Evolutionary conservation across 2,888 invertebrate genomes (phyloP).

Genomic region (Abrostola tripartita): DNA sequence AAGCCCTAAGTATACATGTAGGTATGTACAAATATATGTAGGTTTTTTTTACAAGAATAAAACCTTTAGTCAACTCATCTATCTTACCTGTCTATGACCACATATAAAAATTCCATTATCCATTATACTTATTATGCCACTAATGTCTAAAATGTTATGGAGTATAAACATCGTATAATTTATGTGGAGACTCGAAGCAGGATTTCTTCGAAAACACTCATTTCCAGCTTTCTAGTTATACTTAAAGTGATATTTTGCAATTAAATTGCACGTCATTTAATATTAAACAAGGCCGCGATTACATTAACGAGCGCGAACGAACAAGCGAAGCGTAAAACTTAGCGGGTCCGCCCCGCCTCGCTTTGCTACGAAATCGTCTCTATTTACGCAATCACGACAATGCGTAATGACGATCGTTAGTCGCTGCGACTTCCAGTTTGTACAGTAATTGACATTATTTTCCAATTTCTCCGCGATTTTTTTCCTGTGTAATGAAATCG

Average conservation of each 20-base stretch:
- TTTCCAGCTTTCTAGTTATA: constrained; percentile 17
- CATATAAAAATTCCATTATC: no score
- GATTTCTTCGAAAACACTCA: constrained; percentile 14
- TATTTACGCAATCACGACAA: constrained; percentile 85
- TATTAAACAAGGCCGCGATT: constrained; percentile 71
- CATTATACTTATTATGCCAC: not conserved
- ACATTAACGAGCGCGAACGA: constrained; percentile 78
- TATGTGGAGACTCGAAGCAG: not conserved
- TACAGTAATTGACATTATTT: constrained; percentile 87
- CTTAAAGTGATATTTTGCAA: constrained; percentile 43
- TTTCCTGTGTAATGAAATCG: constrained; percentile 79
- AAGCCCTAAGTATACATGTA: no score
- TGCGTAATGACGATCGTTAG: constrained; percentile 86
- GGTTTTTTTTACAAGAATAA: no score
- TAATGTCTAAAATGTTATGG: not conserved
- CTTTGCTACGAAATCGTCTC: constrained; percentile 77
- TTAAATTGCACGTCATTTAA: constrained; percentile 70
- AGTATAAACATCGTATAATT: constrained; percentile 22
- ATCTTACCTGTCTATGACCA: no score
- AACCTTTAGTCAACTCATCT: no score
- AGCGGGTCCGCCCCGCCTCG: constrained; percentile 73
- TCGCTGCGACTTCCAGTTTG: constrained; percentile 73
- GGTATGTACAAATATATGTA: no score
- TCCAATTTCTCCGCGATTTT: constrained; percentile 83
- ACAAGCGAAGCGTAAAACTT: constrained; percentile 82